Base-by-base conservation (phyloP, 2,113 vertebrate species). In the Osmerus eperlanus region DNA sequence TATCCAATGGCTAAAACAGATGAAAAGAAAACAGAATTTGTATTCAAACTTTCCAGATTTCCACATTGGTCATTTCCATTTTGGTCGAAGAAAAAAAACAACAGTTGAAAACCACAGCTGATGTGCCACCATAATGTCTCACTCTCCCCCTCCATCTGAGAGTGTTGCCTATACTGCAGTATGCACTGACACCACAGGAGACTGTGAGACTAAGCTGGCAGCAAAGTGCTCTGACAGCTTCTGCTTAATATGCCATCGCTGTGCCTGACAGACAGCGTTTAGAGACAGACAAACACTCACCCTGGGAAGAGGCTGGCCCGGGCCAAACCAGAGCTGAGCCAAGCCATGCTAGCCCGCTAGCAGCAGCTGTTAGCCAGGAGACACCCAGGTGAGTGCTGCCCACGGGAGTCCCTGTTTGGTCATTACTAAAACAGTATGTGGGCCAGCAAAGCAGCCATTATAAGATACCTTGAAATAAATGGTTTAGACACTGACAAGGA, bases 221-320 rank as follows among this genome's bases (percentile, higher is more conserved):
- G 68, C 51, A 54, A 67, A 75, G 70, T 67, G 52, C 74, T 86
- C 76, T 67, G 72, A 76, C 78, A 84, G 82, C 76, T 86, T 84
- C 75, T 65, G 72, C 77, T 76, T 78, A 80, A 82, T 69, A 32
- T 80, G 68, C 76, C 64, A 78, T 81, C n/a, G 58, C 77, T 79
- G 79, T 74, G 79, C 81, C 71, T 75, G 65, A 70, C 77, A 81
- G 77, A 81, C 77, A 80, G 60, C 53, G 41, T 82, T 80, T 79
- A 82, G 73, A 21, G 63, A 6, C 25, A 74, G 68, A 70, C 76
- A 80, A 65, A 65, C 72, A 58, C 32, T 18, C 54, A 18, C 59
- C 47, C 63, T 78, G 61, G 69, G 76, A 77, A 65, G 59, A 55
- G 70, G 61, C 67, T 73, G 55, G 60, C 60, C 21, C 25, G 6